A percentile compares a stretch with the other conserved stretches of the same genome.
phyloP scores from a whole-genome alignment of 2,797 vertebrate species.

The Selene dorsalis region DNA sequence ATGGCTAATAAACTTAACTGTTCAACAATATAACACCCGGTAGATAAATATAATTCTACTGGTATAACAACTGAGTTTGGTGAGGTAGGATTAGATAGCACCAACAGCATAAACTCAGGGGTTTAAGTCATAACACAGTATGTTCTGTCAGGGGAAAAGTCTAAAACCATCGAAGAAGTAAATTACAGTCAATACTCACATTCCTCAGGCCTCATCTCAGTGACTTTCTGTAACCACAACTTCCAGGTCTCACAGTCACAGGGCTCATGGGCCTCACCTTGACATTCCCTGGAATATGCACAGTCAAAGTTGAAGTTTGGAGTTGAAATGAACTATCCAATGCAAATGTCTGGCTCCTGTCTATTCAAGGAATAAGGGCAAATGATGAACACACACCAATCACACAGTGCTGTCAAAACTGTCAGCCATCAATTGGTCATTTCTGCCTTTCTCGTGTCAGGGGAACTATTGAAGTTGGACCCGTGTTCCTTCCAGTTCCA shows the following conservation, averaged over 20 bases:
- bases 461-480: slow-evolving; percentile 17
- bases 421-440: slow-evolving; percentile 2
- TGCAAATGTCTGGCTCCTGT: neutral
- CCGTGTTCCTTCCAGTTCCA: slow-evolving; percentile 24
- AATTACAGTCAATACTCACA: slow-evolving; percentile 82
- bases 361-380: slow-evolving; percentile 5
- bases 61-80: neutral
- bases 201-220: slow-evolving; percentile 97
- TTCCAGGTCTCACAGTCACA: slow-evolving; percentile 98
- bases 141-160: neutral
- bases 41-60: slow-evolving; percentile 3
- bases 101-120: neutral
- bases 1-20: slow-evolving; percentile 13
- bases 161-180: neutral
- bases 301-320: neutral
- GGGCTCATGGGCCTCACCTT: slow-evolving; percentile 97
- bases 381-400: slow-evolving; percentile 12
- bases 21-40: slow-evolving; percentile 13
- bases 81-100: neutral
- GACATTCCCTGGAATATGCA: slow-evolving; percentile 90
- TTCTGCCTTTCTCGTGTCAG: slow-evolving; percentile 26
- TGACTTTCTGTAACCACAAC: slow-evolving; percentile 96
- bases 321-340: slow-evolving; percentile 3
- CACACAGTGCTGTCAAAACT: slow-evolving; percentile 7
- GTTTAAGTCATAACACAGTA: neutral